These are phyloP conservation scores for Mesochorus sp. DNA, from an alignment of 2,888 invertebrate species.

Conservation along the genomic window DNA sequence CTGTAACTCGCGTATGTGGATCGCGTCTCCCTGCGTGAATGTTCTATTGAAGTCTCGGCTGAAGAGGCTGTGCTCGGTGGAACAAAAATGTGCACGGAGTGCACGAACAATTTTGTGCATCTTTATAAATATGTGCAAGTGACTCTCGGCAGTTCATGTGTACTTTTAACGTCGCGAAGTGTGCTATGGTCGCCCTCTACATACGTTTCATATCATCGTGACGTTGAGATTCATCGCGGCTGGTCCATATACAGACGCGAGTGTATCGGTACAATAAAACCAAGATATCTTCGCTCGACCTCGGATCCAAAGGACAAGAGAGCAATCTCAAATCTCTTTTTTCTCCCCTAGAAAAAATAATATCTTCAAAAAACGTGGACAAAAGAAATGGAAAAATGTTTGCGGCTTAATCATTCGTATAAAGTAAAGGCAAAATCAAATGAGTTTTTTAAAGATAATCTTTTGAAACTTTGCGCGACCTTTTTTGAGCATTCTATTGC, in stretches of 20 bases:
- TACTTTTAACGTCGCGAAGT: constrained; percentile 36
- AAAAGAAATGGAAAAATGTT: too few species aligned
- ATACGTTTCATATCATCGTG: constrained; percentile 44
- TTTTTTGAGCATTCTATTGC: too few species aligned
- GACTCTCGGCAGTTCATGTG: constrained; percentile 8
- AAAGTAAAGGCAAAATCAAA: too few species aligned
- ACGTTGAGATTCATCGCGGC: constrained; percentile 38
- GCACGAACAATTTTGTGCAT: neutral
- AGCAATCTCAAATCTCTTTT: too few species aligned
- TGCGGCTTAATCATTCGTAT: too few species aligned
- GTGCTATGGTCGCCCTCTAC: constrained; percentile 35
- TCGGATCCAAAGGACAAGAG: too few species aligned
- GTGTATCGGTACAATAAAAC: constrained; percentile 10
- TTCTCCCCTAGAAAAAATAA: too few species aligned
- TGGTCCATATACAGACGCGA: neutral
- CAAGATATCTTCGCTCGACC: constrained; percentile 50
- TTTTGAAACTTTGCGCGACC: too few species aligned
- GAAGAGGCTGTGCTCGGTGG: neutral
- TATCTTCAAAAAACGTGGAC: too few species aligned
- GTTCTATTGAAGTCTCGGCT: neutral
- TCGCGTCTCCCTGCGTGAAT: neutral
- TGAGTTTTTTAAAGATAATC: too few species aligned
- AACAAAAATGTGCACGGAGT: neutral
- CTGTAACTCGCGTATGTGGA: too few species aligned
- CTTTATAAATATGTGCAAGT: neutral